phyloP scores from a whole-genome alignment of 2,113 vertebrate genomes.

The Tetrax tetrax region DNA sequence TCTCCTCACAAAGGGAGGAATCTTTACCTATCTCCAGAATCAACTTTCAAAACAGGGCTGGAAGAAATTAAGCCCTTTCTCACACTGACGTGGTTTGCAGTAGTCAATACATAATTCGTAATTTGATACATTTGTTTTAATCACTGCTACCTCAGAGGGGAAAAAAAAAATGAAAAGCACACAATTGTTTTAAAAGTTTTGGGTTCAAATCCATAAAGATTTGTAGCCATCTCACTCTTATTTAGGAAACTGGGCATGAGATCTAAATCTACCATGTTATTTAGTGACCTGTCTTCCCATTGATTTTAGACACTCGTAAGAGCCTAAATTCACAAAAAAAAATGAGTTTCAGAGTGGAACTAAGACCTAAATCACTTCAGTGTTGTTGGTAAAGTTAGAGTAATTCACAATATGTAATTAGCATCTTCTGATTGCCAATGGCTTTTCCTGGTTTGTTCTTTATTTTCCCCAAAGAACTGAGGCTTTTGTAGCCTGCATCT shows the following conservation, averaged over 20 bases:
- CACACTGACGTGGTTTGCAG: neutral
- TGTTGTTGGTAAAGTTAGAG: neutral
- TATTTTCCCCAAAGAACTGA: neutral
- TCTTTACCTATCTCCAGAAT: neutral
- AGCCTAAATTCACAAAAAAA: neutral
- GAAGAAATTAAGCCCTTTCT: neutral
- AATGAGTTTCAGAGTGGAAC: neutral
- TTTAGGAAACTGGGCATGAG: neutral
- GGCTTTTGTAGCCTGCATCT: neutral
- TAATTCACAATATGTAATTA: neutral
- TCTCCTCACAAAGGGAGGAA: neutral
- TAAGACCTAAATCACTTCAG: neutral
- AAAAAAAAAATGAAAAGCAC: neutral
- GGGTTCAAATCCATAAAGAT: neutral
- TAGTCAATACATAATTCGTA: neutral
- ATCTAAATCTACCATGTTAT: neutral
- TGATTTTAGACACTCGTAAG: neutral
- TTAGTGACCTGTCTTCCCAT: neutral
- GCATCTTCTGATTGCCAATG: neutral
- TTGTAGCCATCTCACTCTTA: neutral
- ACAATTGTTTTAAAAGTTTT: conserved; percentile 4
- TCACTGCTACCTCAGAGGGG: neutral
- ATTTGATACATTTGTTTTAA: neutral
- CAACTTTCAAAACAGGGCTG: neutral
- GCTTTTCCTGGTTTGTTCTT: neutral